phyloP scores from a whole-genome alignment of 2,888 invertebrate genomes.

The Dryomyza anilis region DNA sequence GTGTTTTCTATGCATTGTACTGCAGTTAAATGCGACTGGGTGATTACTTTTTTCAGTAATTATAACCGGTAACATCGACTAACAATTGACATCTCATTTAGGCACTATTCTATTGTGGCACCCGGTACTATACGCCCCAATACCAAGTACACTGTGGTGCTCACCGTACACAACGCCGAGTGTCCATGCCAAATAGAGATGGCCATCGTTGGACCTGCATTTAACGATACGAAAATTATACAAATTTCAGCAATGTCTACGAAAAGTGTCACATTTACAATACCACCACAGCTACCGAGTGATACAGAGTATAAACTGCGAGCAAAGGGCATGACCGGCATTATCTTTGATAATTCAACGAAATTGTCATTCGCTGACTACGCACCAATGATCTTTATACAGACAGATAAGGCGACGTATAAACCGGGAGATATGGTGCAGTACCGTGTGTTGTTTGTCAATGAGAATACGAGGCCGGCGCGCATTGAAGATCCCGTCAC shows the following conservation, averaged over 20 bases:
- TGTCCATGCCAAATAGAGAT: constrained; percentile 46
- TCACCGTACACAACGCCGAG: constrained; percentile 64
- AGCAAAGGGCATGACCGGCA: constrained; percentile 74
- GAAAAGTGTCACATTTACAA: constrained; percentile 47
- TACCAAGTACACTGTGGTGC: constrained; percentile 80
- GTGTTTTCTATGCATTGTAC: no score
- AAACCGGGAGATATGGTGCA: constrained; percentile 83
- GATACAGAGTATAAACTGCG: constrained; percentile 79
- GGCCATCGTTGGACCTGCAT: constrained; percentile 49
- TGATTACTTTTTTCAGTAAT: no score
- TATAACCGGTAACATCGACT: no score
- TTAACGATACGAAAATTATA: constrained; percentile 45
- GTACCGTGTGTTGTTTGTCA: constrained; percentile 67
- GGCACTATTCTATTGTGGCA: constrained; percentile 76
- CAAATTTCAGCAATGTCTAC: constrained; percentile 39
- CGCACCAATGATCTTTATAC: constrained; percentile 71
- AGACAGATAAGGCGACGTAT: constrained; percentile 91
- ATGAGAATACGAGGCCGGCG: constrained; percentile 73
- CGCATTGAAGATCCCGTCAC: constrained; percentile 67
- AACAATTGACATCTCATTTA: no score
- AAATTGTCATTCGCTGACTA: constrained; percentile 68
- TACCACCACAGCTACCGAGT: constrained; percentile 41
- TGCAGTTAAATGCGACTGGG: no score
- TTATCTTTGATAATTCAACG: constrained; percentile 75
- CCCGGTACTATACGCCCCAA: constrained; percentile 80